Conservation (phyloP, 2,113 vertebrate genomes). For the Dolichotis patagonum region DNA sequence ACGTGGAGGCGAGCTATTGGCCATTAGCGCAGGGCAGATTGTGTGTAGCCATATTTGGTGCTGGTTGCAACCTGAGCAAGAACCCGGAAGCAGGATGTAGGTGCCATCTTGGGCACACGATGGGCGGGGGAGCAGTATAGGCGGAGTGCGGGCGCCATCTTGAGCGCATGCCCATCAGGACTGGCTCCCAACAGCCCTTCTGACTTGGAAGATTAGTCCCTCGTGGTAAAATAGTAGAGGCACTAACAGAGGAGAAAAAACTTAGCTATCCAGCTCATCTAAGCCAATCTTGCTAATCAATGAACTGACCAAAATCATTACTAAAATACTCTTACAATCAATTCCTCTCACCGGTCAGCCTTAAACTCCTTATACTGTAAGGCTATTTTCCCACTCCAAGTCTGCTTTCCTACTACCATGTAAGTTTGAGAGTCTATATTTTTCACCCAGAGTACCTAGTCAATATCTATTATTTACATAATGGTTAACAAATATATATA, state of each 20-base stretch:
- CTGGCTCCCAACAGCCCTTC: too few species aligned
- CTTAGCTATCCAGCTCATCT: neutral
- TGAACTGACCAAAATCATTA: neutral
- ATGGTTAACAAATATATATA: neutral
- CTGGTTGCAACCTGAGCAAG: too few species aligned
- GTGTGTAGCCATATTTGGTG: too few species aligned
- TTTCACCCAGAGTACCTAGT: neutral
- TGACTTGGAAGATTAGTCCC: neutral
- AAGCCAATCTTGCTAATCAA: slow-evolving; percentile 11
- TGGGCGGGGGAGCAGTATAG: too few species aligned
- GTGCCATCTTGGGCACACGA: too few species aligned
- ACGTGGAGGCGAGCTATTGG: too few species aligned
- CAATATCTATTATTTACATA: neutral
- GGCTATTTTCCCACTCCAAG: neutral
- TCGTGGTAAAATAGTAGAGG: neutral
- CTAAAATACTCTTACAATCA: neutral
- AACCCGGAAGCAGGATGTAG: too few species aligned
- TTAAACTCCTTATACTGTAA: neutral
- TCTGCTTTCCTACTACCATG: neutral
- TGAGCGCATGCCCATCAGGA: too few species aligned
- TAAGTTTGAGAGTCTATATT: neutral
- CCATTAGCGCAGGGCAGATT: too few species aligned
- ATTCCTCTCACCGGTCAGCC: neutral
- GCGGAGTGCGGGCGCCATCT: too few species aligned
- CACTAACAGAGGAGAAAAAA: neutral